A percentile compares a stretch with the other conserved stretches of the same genome.
Conservation (phyloP, 2,797 vertebrate genomes). For the Chrosomus eos region DNA sequence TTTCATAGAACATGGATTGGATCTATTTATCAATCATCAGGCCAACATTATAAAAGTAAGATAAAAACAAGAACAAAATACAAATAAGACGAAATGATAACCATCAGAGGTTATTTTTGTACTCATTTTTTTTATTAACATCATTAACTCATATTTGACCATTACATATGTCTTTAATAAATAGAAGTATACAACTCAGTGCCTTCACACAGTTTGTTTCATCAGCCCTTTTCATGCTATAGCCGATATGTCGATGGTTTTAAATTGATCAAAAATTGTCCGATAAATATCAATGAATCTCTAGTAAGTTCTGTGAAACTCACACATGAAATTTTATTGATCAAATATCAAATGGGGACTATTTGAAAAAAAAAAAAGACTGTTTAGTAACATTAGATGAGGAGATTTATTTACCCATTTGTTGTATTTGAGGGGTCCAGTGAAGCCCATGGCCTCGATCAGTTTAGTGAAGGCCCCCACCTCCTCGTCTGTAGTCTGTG, state of each 20-base stretch:
- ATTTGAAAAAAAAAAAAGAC: background rate
- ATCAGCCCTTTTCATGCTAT: background rate
- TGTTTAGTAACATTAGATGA: background rate
- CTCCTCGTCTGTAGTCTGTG: conserved; percentile 86
- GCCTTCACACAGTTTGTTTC: background rate
- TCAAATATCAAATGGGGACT: background rate
- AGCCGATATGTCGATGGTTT: background rate
- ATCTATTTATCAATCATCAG: background rate
- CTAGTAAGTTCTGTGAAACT: background rate
- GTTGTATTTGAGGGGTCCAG: conserved; percentile 94
- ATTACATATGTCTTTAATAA: background rate
- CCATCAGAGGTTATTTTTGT: background rate
- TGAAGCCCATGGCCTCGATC: conserved; percentile 96
- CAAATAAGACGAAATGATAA: background rate
- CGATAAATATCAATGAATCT: background rate
- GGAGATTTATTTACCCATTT: conserved; percentile 88
- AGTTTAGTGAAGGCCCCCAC: conserved; percentile 91
- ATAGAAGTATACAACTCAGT: background rate
- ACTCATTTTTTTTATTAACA: background rate
- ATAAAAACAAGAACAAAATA: background rate
- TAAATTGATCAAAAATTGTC: background rate
- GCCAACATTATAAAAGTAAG: background rate
- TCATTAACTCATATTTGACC: background rate
- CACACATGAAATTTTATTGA: background rate
- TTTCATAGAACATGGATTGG: background rate